These are phyloP conservation scores for Garrulus glandarius DNA, from an alignment of 2,797 vertebrate species.

Conservation along the genomic window DNA sequence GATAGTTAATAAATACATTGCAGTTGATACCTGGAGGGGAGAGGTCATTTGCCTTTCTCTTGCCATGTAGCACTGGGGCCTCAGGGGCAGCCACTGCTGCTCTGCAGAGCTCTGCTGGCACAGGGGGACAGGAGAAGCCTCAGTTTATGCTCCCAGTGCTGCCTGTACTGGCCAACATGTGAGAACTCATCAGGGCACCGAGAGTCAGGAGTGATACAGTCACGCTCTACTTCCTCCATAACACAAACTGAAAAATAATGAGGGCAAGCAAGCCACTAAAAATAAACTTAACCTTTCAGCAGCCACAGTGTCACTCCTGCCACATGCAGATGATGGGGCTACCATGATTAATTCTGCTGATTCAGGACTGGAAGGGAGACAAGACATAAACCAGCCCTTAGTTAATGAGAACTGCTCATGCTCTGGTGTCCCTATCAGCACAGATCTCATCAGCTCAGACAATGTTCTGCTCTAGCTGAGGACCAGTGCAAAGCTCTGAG, in stretches of 20 bases:
- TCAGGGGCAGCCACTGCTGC: background rate
- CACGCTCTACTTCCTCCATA: constrained; percentile 64
- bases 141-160: background rate
- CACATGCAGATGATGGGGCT: background rate
- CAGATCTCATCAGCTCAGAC: background rate
- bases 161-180: background rate
- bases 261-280: constrained; percentile 57
- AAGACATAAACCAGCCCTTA: background rate
- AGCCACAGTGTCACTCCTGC: constrained; percentile 7
- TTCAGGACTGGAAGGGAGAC: constrained; percentile 35
- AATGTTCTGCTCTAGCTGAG: background rate
- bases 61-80: background rate
- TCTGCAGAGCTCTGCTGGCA: constrained; percentile 22
- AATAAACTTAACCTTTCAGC: constrained; percentile 66
- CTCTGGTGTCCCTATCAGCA: background rate
- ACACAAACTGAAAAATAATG: constrained; percentile 56
- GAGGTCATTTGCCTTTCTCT: background rate
- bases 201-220: constrained; percentile 32
- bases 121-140: background rate
- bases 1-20: constrained; percentile 17
- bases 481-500: background rate
- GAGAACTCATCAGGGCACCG: constrained; percentile 38
- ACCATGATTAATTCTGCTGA: constrained; percentile 44
- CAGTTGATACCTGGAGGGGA: background rate
- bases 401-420: background rate